phyloP scores from a whole-genome alignment of 2,888 invertebrate genomes.

The Eucera pruinosa region DNA sequence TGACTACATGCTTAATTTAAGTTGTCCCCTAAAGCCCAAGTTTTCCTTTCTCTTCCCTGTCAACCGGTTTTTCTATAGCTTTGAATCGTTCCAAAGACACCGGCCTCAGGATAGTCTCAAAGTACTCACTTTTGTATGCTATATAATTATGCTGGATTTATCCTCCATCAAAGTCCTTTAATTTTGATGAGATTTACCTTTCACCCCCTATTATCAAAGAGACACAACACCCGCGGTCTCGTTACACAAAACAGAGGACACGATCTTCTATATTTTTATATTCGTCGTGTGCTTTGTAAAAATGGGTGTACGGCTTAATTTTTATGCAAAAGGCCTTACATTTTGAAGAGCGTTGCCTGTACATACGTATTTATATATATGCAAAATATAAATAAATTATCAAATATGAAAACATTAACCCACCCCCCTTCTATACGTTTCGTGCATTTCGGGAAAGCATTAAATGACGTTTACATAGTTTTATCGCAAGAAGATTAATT shows the following conservation, averaged over 20 bases:
- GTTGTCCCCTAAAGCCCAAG: constrained; percentile 65
- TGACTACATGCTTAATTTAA: constrained; percentile 80
- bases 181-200: constrained; percentile 55
- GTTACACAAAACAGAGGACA: constrained; percentile 60
- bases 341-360: constrained; percentile 71
- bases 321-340: constrained; percentile 82
- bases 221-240: constrained; percentile 41
- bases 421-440: constrained; percentile 93
- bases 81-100: constrained; percentile 55
- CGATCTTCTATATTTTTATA: constrained; percentile 43
- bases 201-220: constrained; percentile 48
- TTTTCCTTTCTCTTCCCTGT: background rate
- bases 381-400: constrained; percentile 84
- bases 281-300: constrained; percentile 54
- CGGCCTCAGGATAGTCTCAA: constrained; percentile 50
- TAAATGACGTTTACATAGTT: constrained; percentile 87
- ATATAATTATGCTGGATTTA: constrained; percentile 62
- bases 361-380: constrained; percentile 70
- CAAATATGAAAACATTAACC: constrained; percentile 82
- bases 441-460: constrained; percentile 94
- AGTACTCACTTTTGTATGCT: constrained; percentile 67
- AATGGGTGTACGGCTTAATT: constrained; percentile 76
- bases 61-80: constrained; percentile 26
- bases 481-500: constrained; percentile 79
- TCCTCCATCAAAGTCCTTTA: constrained; percentile 59